phyloP scores from a whole-genome alignment of 2,113 vertebrate genomes.

The Merops nubicus region DNA sequence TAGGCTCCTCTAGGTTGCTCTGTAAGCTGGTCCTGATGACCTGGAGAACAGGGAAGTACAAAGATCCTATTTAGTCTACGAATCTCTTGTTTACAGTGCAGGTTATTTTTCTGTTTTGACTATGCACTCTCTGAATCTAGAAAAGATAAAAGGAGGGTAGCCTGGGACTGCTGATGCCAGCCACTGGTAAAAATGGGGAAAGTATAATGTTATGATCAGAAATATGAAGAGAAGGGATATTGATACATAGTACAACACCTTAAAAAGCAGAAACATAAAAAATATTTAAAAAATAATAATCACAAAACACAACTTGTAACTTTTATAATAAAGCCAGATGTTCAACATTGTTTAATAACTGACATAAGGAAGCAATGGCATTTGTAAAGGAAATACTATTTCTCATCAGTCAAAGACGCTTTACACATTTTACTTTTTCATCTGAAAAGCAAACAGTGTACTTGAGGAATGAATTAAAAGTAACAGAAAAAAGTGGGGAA shows the following conservation, averaged over 20 bases:
- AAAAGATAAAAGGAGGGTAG: background rate
- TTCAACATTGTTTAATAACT: background rate
- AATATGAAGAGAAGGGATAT: background rate
- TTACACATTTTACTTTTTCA: background rate
- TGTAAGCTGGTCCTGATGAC: background rate
- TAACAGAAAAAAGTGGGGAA: background rate
- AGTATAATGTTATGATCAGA: background rate
- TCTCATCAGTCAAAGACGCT: background rate
- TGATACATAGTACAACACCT: background rate
- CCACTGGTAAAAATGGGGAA: background rate
- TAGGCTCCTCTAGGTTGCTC: background rate
- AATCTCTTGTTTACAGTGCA: background rate
- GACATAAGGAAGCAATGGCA: background rate
- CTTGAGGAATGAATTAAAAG: conserved; percentile 17
- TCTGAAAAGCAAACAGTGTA: background rate
- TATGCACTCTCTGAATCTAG: background rate
- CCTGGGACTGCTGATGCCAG: background rate
- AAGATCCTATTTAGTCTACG: background rate
- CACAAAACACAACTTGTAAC: background rate
- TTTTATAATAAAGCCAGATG: background rate
- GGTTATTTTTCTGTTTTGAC: background rate
- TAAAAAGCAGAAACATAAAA: background rate
- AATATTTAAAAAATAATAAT: too few species aligned
- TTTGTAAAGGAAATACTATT: conserved; percentile 15
- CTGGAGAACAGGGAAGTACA: background rate